A percentile compares a stretch with the other conserved stretches of the same genome.
These are phyloP conservation scores for Eclectus roratus DNA, from an alignment of 2,113 vertebrate species.

Conservation along the genomic window DNA sequence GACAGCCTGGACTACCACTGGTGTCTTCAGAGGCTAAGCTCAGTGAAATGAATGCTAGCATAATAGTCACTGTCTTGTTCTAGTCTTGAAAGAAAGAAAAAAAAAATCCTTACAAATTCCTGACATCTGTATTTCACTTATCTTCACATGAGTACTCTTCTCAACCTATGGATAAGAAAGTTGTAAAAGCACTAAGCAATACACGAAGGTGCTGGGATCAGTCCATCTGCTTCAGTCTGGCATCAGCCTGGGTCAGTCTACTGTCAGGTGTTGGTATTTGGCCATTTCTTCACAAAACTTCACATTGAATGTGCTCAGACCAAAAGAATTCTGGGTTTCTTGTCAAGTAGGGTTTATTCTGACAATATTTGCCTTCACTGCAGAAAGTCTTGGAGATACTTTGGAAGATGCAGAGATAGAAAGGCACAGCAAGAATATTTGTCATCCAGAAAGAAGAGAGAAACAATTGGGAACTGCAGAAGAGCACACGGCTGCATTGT, in stretches of 20 bases:
- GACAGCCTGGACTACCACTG: background rate
- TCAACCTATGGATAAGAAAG: background rate
- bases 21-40: background rate
- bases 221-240: background rate
- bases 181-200: background rate
- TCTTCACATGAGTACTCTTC: background rate
- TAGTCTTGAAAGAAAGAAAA: background rate
- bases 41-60: background rate
- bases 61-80: background rate
- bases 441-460: background rate
- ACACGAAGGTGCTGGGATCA: background rate
- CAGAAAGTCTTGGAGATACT: background rate
- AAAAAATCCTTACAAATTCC: background rate
- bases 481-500: background rate
- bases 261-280: background rate
- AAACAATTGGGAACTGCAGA: background rate
- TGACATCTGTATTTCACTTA: background rate
- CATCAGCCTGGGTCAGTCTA: background rate
- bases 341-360: background rate
- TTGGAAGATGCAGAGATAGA: background rate
- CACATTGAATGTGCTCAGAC: background rate
- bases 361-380: background rate
- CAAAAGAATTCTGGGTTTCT: background rate
- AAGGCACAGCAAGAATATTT: background rate
- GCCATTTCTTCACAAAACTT: background rate